A percentile compares a stretch with the other conserved stretches of the same genome.
Evolutionary conservation across 64 coral and sea anemone species (phyloP).

Genomic region (Anthopleura sola): DNA sequence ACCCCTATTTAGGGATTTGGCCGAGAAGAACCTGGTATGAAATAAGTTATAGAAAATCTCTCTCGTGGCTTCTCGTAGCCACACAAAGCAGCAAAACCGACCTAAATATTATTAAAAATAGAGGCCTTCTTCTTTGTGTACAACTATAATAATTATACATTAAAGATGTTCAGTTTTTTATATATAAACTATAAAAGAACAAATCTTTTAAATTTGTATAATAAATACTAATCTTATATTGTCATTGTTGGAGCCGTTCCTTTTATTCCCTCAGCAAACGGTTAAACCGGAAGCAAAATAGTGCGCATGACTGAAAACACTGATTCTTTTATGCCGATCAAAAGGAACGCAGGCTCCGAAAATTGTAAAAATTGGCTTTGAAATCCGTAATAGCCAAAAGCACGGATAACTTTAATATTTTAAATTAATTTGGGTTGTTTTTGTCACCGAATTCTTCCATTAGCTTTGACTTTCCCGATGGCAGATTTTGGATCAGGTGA

Average conservation of each 20-base stretch:
- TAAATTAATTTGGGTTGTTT: not conserved
- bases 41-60: too few relatives aligned
- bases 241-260: not conserved
- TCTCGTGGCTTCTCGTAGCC: too few relatives aligned
- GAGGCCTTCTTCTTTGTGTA: too few relatives aligned
- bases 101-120: too few relatives aligned
- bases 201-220: not conserved
- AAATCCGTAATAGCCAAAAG: not conserved
- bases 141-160: too few relatives aligned
- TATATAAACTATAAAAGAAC: too few relatives aligned
- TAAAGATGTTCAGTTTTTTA: too few relatives aligned
- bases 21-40: too few relatives aligned
- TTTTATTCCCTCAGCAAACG: not conserved
- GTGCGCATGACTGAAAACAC: not conserved
- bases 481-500: constrained; percentile 90
- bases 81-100: too few relatives aligned
- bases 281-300: not conserved
- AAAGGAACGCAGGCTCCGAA: not conserved
- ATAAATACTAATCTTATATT: not conserved
- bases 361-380: not conserved
- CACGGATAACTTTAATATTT: not conserved
- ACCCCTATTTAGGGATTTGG: too few relatives aligned
- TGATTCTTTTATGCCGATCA: not conserved
- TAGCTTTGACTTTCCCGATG: constrained; percentile 63
- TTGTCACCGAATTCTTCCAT: constrained; percentile 76